These are phyloP conservation scores for Piezodorus guildinii DNA, from an alignment of 1,140 invertebrate genomes.

Conservation along the genomic window DNA sequence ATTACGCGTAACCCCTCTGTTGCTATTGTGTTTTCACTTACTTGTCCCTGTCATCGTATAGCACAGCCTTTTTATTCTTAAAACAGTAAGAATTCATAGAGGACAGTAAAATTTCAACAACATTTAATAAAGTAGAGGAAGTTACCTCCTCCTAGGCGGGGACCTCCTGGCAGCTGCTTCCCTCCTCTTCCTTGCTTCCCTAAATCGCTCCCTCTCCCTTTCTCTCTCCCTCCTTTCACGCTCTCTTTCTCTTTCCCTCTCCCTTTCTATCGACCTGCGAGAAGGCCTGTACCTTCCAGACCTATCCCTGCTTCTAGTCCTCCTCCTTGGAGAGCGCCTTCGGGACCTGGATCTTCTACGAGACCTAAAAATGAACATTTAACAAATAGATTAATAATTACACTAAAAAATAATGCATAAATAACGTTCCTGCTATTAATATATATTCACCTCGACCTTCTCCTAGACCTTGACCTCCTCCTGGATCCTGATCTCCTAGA, in stretches of 20 bases:
- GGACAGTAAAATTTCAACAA: no score
- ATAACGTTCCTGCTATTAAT: neutral
- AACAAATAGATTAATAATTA: neutral
- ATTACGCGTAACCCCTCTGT: no score
- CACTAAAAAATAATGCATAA: no score
- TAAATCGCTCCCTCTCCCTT: conserved; percentile 10
- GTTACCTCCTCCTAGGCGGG: neutral
- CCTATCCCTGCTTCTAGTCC: conserved; percentile 32
- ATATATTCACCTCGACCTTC: conserved; percentile 30
- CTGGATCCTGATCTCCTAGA: conserved; percentile 36
- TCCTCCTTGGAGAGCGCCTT: conserved; percentile 30
- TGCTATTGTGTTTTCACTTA: no score
- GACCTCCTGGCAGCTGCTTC: neutral
- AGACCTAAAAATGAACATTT: conserved; percentile 22
- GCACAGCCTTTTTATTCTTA: no score
- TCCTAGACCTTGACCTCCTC: conserved; percentile 36
- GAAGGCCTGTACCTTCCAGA: conserved; percentile 32
- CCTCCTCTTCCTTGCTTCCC: conserved; percentile 19
- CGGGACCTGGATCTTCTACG: conserved; percentile 22
- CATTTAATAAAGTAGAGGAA: neutral
- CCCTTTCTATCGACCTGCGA: conserved; percentile 27
- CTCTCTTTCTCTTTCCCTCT: conserved; percentile 28
- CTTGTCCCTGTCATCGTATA: no score
- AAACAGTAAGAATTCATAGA: no score
- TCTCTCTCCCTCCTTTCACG: conserved; percentile 25